Percentiles rank a stretch among this genome's conserved stretches.
Evolutionary conservation across 2,113 vertebrate species (phyloP).

Genomic region (Fulica atra): DNA sequence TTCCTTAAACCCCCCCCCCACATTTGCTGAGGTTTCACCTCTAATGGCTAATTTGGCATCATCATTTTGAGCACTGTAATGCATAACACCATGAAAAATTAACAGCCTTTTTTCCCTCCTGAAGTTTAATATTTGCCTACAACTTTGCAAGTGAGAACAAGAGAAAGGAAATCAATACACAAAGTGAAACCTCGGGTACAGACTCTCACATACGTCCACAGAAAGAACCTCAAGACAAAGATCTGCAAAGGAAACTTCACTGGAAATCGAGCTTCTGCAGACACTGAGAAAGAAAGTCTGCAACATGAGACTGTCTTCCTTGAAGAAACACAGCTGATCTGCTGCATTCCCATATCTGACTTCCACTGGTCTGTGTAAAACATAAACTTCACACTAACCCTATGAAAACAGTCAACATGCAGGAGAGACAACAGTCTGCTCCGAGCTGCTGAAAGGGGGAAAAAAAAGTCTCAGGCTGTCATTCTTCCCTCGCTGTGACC

Average conservation of each 20-base stretch:
- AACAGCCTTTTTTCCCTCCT: neutral
- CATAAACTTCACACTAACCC: constrained; percentile 63
- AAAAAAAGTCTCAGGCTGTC: constrained; percentile 61
- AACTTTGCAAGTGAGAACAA: constrained; percentile 23
- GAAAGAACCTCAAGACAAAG: constrained; percentile 26
- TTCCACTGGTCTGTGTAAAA: constrained; percentile 57
- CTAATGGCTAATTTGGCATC: constrained; percentile 39
- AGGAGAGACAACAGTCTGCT: constrained; percentile 54
- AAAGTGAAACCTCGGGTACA: neutral
- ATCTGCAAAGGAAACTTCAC: constrained; percentile 20
- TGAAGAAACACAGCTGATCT: constrained; percentile 62
- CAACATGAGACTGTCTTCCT: constrained; percentile 21
- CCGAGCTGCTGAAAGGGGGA: constrained; percentile 30
- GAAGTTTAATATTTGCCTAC: neutral
- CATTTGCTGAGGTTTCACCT: constrained; percentile 50
- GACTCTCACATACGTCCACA: neutral
- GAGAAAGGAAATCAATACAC: constrained; percentile 13
- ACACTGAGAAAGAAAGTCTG: constrained; percentile 23
- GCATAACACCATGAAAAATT: neutral
- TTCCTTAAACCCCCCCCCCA: constrained; percentile 29
- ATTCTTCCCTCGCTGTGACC: constrained; percentile 73
- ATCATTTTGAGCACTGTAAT: neutral
- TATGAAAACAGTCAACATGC: constrained; percentile 62
- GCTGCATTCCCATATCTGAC: constrained; percentile 36
- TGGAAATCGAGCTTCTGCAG: constrained; percentile 35